A percentile compares a stretch with the other conserved stretches of the same genome.
These are phyloP conservation scores for Sula dactylatra DNA, from an alignment of 2,113 vertebrate species.

Conservation along the genomic window DNA sequence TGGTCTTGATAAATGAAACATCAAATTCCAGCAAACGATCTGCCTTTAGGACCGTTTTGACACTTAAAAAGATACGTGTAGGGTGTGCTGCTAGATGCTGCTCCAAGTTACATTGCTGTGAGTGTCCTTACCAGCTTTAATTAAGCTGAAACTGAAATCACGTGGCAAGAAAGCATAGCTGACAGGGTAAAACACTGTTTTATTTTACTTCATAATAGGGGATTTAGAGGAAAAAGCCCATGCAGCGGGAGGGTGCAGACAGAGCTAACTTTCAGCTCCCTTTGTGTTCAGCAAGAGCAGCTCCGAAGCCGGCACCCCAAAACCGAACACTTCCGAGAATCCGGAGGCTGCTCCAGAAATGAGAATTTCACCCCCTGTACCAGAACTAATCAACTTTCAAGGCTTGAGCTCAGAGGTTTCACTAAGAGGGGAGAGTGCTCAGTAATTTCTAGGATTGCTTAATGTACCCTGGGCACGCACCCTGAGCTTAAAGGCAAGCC, in stretches of 20 bases:
- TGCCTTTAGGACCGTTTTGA: constrained; percentile 51
- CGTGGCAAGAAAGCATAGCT: constrained; percentile 33
- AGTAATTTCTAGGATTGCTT: background rate
- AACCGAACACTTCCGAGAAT: background rate
- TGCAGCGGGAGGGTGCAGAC: background rate
- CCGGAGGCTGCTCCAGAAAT: background rate
- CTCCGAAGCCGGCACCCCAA: background rate
- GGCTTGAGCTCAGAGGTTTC: background rate
- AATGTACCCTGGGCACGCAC: fast-evolving
- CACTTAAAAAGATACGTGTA: constrained; percentile 59
- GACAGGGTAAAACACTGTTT: constrained; percentile 50
- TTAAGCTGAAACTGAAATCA: constrained; percentile 61
- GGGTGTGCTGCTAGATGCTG: constrained; percentile 24
- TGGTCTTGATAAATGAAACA: constrained; percentile 74
- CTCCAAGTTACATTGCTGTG: constrained; percentile 17
- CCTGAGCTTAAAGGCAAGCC: background rate
- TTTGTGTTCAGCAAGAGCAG: background rate
- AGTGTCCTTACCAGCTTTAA: constrained; percentile 50
- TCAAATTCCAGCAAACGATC: constrained; percentile 70
- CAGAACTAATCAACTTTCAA: background rate
- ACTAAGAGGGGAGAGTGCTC: background rate
- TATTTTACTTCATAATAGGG: constrained; percentile 42
- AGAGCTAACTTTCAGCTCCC: background rate
- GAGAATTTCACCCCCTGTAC: fast-evolving
- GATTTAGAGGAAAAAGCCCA: background rate